Conservation (phyloP, 2,113 vertebrate genomes). For the Suricata suricatta region DNA sequence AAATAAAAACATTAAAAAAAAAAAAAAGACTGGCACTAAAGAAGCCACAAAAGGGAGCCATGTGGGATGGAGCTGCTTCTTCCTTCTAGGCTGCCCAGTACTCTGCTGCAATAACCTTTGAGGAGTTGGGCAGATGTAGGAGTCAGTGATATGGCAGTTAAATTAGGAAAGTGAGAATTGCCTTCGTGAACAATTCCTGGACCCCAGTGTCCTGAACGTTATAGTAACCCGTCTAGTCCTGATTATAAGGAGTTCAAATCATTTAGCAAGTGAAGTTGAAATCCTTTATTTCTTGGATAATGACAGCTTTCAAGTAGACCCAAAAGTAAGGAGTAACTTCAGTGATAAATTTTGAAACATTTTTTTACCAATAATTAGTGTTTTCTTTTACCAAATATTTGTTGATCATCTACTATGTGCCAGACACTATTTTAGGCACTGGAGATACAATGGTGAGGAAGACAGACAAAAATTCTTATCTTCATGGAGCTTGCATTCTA, state of each 20-base stretch:
- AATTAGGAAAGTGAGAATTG: neutral
- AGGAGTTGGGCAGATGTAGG: neutral
- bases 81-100: neutral
- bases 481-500: neutral
- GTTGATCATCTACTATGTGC: neutral
- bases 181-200: neutral
- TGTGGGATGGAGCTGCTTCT: neutral
- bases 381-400: slow-evolving; percentile 5
- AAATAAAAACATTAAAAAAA: too few species aligned
- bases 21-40: neutral
- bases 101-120: neutral
- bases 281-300: slow-evolving; percentile 31
- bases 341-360: slow-evolving; percentile 7
- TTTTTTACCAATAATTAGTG: slow-evolving; percentile 27
- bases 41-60: neutral
- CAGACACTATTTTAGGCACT: neutral
- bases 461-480: slow-evolving; percentile 6
- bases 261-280: slow-evolving; percentile 39
- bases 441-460: slow-evolving; percentile 13
- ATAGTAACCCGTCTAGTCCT: neutral
- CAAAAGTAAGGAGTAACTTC: neutral
- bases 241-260: slow-evolving; percentile 36
- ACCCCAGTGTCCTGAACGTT: neutral
- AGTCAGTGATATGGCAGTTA: neutral
- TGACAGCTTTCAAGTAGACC: neutral